phyloP scores from a whole-genome alignment of 2,797 vertebrate genomes.

The Brotula barbata region DNA sequence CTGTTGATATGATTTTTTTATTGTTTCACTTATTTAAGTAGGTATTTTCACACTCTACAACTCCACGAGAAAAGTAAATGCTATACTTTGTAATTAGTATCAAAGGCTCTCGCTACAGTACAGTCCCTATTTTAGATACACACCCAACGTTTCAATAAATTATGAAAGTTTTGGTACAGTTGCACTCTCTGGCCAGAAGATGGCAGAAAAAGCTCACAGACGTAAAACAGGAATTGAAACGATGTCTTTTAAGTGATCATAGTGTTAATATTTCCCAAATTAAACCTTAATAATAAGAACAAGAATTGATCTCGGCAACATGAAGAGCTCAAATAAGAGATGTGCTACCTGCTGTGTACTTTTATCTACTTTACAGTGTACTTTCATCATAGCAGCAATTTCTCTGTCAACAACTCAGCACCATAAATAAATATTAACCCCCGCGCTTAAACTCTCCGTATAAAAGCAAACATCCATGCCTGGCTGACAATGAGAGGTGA shows the following conservation, averaged over 20 bases:
- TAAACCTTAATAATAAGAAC: conserved; percentile 1
- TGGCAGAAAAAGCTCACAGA: conserved; percentile 22
- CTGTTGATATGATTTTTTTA: no score
- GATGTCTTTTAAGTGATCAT: background rate
- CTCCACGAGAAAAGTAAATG: no score
- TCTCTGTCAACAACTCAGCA: background rate
- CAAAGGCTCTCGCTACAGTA: no score
- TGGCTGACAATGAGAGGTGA: background rate
- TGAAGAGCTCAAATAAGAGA: background rate
- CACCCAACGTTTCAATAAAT: background rate
- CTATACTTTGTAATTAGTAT: no score
- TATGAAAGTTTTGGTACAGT: no score
- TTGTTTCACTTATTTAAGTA: no score
- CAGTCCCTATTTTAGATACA: no score
- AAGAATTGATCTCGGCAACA: conserved; percentile 3
- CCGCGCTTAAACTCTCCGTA: background rate
- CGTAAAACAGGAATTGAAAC: background rate
- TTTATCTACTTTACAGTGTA: background rate
- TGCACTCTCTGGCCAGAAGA: conserved; percentile 52
- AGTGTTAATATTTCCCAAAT: background rate
- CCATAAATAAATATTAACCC: background rate
- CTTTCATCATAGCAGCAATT: conserved; percentile 3
- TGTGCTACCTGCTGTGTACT: background rate
- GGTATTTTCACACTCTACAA: no score
- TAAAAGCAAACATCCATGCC: conserved; percentile 37